Base-by-base conservation (phyloP, 2,797 vertebrate species). In the Characodon lateralis region DNA sequence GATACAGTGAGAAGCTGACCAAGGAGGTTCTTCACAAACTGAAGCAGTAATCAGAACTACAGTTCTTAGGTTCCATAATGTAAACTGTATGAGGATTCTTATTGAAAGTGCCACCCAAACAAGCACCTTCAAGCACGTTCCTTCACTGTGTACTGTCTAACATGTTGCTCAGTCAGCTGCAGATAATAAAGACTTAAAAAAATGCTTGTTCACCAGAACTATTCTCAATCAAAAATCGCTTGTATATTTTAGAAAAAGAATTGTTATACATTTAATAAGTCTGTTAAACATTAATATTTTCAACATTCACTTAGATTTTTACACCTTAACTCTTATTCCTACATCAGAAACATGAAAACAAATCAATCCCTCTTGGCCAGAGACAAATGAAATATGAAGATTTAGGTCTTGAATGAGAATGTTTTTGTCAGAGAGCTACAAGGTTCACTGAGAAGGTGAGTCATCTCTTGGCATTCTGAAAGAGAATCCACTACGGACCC, bases 1-100 rank as follows among this genome's bases (percentile, higher is more conserved):
- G 83, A 8, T 96, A 95, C 89, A 95, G 94, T 78, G 93, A 90
- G 90, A 91, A 76, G 74, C 26, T 96, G 84, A 88, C 92, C 10
- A 91, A 89, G 48, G 91, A 95, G 71, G 95, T 95, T 39, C 88
- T 96, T 58, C 43, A 0, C 39, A 94, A 92, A 82, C 82, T 95
- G 13, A 91, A 91, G 46, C 79, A 48, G 22, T 78, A 50, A 86
- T 39, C 43, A 22, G 26, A 71, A 53, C 55, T 31, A 20, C 6
- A 72, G 26, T 61, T 41, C 6, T 26, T 13, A 18, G 14, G 22
- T 68, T 51, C 0, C 31, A 22, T 18, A 24, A 51, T 28, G 18
- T 26, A 5, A n/a, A 58, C 4, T 16, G 61, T 1, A 70, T 41
- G 35, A 1, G 20, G 31, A 43, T 66, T 43, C 39, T 6, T 6